Evolutionary conservation across 2,797 vertebrate species (phyloP).

Genomic region (Enteromius viviparus): DNA sequence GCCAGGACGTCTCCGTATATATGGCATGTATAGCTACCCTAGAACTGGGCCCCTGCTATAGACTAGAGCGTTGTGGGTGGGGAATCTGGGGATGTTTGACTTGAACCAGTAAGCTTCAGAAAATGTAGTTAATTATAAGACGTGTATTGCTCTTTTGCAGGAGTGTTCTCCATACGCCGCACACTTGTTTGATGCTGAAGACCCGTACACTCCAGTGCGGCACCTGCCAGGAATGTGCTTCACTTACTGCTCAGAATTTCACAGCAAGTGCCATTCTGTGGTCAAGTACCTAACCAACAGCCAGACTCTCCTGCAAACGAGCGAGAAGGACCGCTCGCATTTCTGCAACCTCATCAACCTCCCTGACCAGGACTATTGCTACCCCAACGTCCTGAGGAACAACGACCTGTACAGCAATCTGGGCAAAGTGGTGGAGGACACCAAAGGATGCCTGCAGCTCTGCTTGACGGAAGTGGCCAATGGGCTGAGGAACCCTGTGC

Average conservation of each 20-base stretch:
- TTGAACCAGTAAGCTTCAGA: background rate
- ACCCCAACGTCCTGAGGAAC: conserved; percentile 79
- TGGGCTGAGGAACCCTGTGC: conserved; percentile 80
- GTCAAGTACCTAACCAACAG: conserved; percentile 76
- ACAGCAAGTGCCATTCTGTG: conserved; percentile 74
- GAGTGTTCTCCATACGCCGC: conserved; percentile 88
- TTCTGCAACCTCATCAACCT: conserved; percentile 82
- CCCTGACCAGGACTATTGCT: conserved; percentile 84
- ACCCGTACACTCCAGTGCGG: conserved; percentile 78
- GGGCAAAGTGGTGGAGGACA: conserved; percentile 75
- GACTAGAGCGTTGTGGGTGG: background rate
- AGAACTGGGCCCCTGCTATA: background rate
- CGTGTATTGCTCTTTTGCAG: conserved; percentile 63
- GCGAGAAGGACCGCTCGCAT: conserved; percentile 58
- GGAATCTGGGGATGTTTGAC: background rate
- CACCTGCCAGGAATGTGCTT: conserved; percentile 83
- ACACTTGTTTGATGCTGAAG: conserved; percentile 85
- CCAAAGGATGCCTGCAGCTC: conserved; percentile 82
- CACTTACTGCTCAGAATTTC: conserved; percentile 80
- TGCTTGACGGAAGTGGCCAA: conserved; percentile 85
- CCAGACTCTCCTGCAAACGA: conserved; percentile 68
- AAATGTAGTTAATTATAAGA: background rate
- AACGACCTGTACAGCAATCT: conserved; percentile 74
- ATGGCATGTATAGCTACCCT: no score
- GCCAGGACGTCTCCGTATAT: no score